phyloP scores from a whole-genome alignment of 2,888 invertebrate genomes.

The Volucella zonaria region DNA sequence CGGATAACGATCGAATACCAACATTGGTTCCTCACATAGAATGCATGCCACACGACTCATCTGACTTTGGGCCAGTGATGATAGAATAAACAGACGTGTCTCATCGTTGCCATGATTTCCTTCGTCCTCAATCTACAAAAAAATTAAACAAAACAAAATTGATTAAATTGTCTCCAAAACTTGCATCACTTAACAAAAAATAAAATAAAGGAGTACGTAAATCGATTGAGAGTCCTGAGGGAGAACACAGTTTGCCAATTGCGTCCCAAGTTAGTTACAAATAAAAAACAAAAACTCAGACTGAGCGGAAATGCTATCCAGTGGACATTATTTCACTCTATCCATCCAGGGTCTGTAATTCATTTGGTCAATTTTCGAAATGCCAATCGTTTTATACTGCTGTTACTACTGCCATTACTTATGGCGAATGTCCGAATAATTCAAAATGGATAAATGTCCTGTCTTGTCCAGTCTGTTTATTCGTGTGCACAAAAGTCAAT shows the following conservation, averaged over 20 bases:
- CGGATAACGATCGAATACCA: slow-evolving; percentile 98
- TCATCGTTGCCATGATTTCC: slow-evolving; percentile 99
- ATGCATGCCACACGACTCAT: slow-evolving; percentile 93
- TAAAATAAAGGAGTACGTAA: slow-evolving; percentile 36
- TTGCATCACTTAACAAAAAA: slow-evolving; percentile 41
- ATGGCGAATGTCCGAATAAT: slow-evolving; percentile 66
- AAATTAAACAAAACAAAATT: slow-evolving; percentile 58
- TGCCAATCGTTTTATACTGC: slow-evolving; percentile 53
- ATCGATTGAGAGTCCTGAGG: slow-evolving; percentile 19
- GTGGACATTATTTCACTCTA: slow-evolving; percentile 31
- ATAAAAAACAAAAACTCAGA: slow-evolving; percentile 17
- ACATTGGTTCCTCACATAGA: slow-evolving; percentile 93
- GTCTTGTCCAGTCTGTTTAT: background rate
- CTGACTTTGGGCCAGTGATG: slow-evolving; percentile 95
- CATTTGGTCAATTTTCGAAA: slow-evolving; percentile 67
- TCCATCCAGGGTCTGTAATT: slow-evolving; percentile 36
- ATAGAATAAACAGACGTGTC: slow-evolving; percentile 96
- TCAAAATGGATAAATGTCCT: slow-evolving; percentile 69
- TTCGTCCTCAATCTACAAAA: slow-evolving; percentile 97
- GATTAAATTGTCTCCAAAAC: slow-evolving; percentile 20
- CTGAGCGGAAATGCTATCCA: slow-evolving; percentile 21
- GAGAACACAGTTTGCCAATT: background rate
- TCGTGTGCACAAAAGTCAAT: slow-evolving; percentile 55
- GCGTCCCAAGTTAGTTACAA: background rate
- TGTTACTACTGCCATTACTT: slow-evolving; percentile 47